A percentile compares a stretch with the other conserved stretches of the same genome.
phyloP scores from a whole-genome alignment of 2,888 invertebrate species.

The Meiosimyza platycephala region DNA sequence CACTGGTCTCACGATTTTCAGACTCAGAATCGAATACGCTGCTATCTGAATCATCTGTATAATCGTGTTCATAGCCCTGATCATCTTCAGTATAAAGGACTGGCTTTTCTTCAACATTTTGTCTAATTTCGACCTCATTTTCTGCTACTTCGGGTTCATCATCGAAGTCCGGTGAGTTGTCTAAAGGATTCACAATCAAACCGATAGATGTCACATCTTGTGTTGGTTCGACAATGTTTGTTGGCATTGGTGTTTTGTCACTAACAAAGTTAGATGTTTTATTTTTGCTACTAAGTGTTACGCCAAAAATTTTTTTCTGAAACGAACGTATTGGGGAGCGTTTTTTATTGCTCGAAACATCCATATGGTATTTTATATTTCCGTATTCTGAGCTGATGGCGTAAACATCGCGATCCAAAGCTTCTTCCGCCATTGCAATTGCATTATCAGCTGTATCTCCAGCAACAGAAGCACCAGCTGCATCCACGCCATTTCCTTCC shows the following conservation, averaged over 20 bases:
- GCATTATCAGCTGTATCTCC: conserved; percentile 48
- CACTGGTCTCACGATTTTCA: conserved; percentile 62
- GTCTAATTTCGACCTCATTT: conserved; percentile 26
- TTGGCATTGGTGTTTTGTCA: conserved; percentile 54
- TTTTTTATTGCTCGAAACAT: conserved; percentile 60
- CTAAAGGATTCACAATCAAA: conserved; percentile 75
- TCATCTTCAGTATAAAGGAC: conserved; percentile 47
- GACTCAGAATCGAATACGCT: conserved; percentile 66
- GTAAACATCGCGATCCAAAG: conserved; percentile 73
- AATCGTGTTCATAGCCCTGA: conserved; percentile 57
- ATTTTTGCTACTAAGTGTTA: conserved; percentile 65
- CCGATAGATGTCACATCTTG: conserved; percentile 68
- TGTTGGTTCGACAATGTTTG: conserved; percentile 47
- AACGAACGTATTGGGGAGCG: conserved; percentile 65
- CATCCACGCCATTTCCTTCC: conserved; percentile 63
- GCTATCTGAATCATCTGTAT: conserved; percentile 64
- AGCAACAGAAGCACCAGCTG: conserved; percentile 30
- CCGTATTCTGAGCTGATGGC: conserved; percentile 87
- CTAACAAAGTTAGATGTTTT: conserved; percentile 66
- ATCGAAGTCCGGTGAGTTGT: conserved; percentile 62
- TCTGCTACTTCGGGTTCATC: conserved; percentile 54
- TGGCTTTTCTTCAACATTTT: conserved; percentile 35
- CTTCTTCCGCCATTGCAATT: conserved; percentile 54
- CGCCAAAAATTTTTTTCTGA: conserved; percentile 67
- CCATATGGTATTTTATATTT: conserved; percentile 72